phyloP scores from a whole-genome alignment of 2,797 vertebrate genomes.

The Psittacula echo region DNA sequence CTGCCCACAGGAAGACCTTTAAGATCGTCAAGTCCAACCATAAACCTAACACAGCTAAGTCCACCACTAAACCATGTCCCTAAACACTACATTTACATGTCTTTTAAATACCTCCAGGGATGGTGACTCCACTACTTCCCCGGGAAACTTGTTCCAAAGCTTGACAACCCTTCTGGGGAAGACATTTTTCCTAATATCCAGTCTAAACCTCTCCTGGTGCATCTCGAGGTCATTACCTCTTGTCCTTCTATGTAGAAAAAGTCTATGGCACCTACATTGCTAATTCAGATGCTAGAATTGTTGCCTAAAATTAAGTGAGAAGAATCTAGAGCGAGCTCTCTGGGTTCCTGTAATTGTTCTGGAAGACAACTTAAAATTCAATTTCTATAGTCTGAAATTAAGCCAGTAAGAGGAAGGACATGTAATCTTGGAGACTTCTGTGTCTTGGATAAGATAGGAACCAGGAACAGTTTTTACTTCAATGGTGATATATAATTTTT shows the following conservation, averaged over 20 bases:
- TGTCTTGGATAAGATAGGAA: background rate
- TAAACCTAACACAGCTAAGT: background rate
- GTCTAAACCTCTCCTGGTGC: background rate
- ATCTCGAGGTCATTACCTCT: background rate
- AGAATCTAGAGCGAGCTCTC: background rate
- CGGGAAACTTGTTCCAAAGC: background rate
- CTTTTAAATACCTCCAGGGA: background rate
- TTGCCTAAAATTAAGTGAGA: background rate
- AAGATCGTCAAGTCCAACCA: background rate
- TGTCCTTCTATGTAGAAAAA: background rate
- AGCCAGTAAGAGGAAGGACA: background rate
- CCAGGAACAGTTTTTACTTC: slow-evolving; percentile 18
- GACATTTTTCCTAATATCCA: background rate
- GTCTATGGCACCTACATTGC: background rate
- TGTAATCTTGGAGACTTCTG: background rate
- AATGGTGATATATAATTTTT: background rate
- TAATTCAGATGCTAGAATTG: background rate
- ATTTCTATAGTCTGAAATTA: background rate
- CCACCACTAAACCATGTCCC: background rate
- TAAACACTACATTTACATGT: background rate
- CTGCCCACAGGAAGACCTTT: background rate
- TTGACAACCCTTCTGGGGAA: background rate
- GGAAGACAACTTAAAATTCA: background rate
- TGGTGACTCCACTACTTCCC: background rate
- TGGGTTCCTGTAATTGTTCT: background rate